phyloP scores from a whole-genome alignment of 2,797 vertebrate genomes.

The Hyperoplus immaculatus region DNA sequence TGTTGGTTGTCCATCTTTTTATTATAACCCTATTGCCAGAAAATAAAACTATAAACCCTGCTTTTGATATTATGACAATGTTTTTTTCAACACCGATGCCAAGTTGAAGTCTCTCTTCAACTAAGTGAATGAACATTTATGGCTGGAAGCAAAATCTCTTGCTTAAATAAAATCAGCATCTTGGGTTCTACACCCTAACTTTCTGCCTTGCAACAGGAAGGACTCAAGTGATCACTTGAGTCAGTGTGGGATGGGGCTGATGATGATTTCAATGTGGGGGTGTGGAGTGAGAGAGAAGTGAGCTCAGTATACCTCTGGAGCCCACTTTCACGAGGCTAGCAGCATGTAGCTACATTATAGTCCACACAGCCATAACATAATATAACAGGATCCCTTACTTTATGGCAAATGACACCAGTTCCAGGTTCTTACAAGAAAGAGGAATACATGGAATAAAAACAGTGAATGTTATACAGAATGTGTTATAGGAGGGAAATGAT shows the following conservation, averaged over 20 bases:
- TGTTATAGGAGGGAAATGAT: not conserved
- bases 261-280: not conserved
- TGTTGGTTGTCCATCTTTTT: no score
- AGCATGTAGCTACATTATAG: not conserved
- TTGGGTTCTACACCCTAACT: no score
- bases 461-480: no score
- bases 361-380: not conserved
- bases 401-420: not conserved
- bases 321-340: not conserved
- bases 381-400: not conserved
- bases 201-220: not conserved
- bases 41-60: not conserved
- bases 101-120: not conserved
- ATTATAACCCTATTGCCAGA: not conserved
- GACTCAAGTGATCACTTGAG: not conserved
- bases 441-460: not conserved
- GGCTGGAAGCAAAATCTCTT: not conserved
- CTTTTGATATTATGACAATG: not conserved
- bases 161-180: not conserved
- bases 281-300: not conserved
- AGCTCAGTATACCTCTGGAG: not conserved
- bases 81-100: not conserved
- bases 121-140: not conserved
- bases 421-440: not conserved
- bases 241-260: not conserved